A percentile compares a stretch with the other conserved stretches of the same genome.
These are phyloP conservation scores for Antennarius striatus DNA, from an alignment of 2,113 vertebrate species.

Conservation along the genomic window DNA sequence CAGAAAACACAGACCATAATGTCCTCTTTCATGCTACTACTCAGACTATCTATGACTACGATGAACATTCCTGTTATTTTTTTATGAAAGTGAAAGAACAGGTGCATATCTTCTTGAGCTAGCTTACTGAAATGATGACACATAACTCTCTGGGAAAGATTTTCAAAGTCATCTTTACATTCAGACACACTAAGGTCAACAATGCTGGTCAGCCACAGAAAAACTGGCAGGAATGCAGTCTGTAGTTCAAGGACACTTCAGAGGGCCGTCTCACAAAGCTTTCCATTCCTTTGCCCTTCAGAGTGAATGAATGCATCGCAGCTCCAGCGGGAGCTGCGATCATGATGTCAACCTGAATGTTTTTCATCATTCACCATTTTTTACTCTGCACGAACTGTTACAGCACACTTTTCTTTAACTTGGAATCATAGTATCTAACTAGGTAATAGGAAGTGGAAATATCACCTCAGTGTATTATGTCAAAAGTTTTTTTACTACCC, in stretches of 20 bases:
- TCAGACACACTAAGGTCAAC: conserved; percentile 7
- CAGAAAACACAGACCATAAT: background rate
- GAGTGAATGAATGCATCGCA: conserved; percentile 29
- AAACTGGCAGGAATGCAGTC: background rate
- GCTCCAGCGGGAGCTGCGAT: conserved; percentile 17
- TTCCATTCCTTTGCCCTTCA: conserved; percentile 15
- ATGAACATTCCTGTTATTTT: background rate
- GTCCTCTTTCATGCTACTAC: background rate
- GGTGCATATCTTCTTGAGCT: background rate
- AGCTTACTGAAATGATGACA: background rate
- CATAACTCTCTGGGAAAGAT: background rate
- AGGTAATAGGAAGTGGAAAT: conserved; percentile 1
- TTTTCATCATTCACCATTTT: conserved; percentile 31
- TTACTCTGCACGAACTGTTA: conserved; percentile 24
- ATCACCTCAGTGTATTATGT: background rate
- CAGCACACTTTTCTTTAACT: conserved; percentile 11
- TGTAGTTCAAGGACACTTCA: conserved; percentile 43
- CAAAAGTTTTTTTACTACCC: conserved; percentile 7
- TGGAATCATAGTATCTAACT: background rate
- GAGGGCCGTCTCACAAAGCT: background rate
- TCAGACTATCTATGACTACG: no score
- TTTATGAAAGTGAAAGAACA: background rate
- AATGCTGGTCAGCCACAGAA: background rate
- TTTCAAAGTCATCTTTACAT: conserved; percentile 10
- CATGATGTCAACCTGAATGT: conserved; percentile 27